Base-by-base conservation (phyloP, 2,797 vertebrate genomes). In the Parauchenoglanis ngamensis region DNA sequence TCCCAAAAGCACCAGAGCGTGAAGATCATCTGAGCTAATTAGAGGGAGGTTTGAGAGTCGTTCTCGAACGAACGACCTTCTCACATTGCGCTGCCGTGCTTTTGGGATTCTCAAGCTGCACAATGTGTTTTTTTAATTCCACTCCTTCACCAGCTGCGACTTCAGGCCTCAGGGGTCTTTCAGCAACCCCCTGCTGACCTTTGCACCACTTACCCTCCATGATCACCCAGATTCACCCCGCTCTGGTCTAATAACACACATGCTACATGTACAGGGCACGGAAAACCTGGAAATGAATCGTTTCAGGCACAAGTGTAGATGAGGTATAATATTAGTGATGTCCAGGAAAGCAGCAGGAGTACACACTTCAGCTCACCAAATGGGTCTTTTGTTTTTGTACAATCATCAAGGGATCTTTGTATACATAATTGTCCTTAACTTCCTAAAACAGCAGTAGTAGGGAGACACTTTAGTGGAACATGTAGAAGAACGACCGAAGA, bases 21-120 rank as follows among this genome's bases (percentile, higher is more conserved):
- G 82, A 70, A 87, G 82, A 77, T 84, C 77, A 63, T 73, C 67
- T 23, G n/a, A 87, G 56, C 68, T 82, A 87, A 87, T 86, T 86
- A 85, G 61, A 63, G 52, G n/a, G 65, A 77, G 85, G 35, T 68
- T 81, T 15, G 23, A 72, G 79, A 31, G 40, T 57, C 46, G 21
- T 46, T 75, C 78, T 82, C 68, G 35, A 57, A 25, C 17, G n/a
- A 28, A 61, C 65, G 68, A 52, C 86, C 86, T 87, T 75, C 79
- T 82, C 31, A 23, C 65, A n/a, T 28, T 35, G 65, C 44, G 25
- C 79, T 12, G 44, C 28, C 13, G 31, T 80, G 65, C 76, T 57
- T 72, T 28, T 57, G 85, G 85, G 85, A 86, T 56, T 86, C 76
- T 78, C 81, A 35, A 15, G n/a, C 67, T 52, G n/a, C 12, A 11